phyloP scores from a whole-genome alignment of 2,797 vertebrate species.

The Rhinophrynus dorsalis region DNA sequence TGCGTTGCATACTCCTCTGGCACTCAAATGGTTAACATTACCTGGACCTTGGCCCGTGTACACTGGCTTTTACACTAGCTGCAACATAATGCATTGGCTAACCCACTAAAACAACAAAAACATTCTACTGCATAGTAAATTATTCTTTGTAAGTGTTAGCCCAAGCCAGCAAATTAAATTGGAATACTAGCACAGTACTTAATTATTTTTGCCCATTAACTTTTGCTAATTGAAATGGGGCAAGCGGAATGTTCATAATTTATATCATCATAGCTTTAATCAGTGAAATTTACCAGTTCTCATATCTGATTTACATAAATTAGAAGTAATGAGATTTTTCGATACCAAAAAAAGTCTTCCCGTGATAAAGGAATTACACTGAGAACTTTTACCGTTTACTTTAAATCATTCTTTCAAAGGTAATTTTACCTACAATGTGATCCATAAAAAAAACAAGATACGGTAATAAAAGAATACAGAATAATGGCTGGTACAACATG shows the following conservation, averaged over 20 bases:
- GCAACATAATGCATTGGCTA: too few species aligned
- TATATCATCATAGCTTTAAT: slow-evolving; percentile 50
- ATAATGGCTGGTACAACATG: neutral
- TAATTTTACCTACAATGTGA: neutral
- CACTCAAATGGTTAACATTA: too few species aligned
- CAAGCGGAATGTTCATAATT: slow-evolving; percentile 52
- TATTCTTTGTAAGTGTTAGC: slow-evolving; percentile 41
- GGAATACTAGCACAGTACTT: slow-evolving; percentile 45
- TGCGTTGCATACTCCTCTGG: too few species aligned
- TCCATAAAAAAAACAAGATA: neutral
- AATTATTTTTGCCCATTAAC: slow-evolving; percentile 56
- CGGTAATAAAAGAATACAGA: neutral
- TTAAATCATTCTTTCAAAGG: neutral
- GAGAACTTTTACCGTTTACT: neutral
- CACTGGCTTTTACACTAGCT: too few species aligned
- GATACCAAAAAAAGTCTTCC: too few species aligned
- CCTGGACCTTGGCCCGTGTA: too few species aligned
- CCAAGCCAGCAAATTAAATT: slow-evolving; percentile 49
- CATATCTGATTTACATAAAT: slow-evolving; percentile 53
- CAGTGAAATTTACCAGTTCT: slow-evolving; percentile 48
- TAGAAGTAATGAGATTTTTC: slow-evolving; percentile 20
- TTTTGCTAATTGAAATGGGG: slow-evolving; percentile 54
- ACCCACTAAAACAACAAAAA: neutral
- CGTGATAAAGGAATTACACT: neutral
- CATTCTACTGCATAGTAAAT: slow-evolving; percentile 27